A percentile compares a stretch with the other conserved stretches of the same genome.
Evolutionary conservation across 2,888 invertebrate species (phyloP).

Genomic region (Noctua pronuba): DNA sequence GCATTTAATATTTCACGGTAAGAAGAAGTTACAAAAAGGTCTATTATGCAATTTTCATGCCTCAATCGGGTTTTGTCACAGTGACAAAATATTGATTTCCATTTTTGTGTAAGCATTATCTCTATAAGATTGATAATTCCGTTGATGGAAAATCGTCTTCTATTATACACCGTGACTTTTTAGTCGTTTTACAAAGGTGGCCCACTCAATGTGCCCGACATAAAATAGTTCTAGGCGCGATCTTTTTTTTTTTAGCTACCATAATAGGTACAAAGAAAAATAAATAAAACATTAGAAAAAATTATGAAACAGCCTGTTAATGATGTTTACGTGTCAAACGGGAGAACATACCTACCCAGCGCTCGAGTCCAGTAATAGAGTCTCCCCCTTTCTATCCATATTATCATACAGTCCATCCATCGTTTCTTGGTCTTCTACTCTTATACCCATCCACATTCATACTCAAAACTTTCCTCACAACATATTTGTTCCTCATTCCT

Average conservation of each 20-base stretch:
- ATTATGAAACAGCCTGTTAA: too few species aligned
- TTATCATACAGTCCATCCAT: background rate
- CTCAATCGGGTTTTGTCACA: background rate
- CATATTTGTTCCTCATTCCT: background rate
- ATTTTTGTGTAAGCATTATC: constrained; percentile 1
- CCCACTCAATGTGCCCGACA: too few species aligned
- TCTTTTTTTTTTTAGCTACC: too few species aligned
- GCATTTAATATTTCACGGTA: constrained; percentile 13
- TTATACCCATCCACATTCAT: background rate
- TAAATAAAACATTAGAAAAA: too few species aligned
- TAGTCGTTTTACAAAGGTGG: too few species aligned
- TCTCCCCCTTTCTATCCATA: too few species aligned
- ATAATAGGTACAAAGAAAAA: too few species aligned
- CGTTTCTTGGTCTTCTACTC: background rate
- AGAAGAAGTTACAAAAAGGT: constrained; percentile 18
- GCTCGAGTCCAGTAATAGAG: too few species aligned
- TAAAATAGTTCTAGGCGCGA: too few species aligned
- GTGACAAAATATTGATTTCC: constrained; percentile 19
- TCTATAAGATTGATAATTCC: background rate
- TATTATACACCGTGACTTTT: too few species aligned
- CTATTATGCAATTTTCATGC: constrained; percentile 14
- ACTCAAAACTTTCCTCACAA: background rate
- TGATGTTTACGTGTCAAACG: too few species aligned
- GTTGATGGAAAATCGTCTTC: background rate
- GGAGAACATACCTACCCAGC: too few species aligned